phyloP scores from a whole-genome alignment of 2,797 vertebrate genomes.

The Sebastes umbrosus region DNA sequence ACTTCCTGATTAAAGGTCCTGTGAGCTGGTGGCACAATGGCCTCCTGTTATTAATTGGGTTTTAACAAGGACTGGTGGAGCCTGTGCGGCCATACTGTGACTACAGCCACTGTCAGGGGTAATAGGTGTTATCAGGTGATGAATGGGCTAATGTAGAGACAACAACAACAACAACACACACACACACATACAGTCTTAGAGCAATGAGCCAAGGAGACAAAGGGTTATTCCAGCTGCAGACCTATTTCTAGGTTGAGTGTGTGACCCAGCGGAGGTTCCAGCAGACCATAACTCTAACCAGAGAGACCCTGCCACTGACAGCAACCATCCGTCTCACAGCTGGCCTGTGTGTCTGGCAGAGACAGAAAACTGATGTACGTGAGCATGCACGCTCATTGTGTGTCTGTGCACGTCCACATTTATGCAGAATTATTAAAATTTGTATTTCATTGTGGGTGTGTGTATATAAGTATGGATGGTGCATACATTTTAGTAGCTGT shows the following conservation, averaged over 20 bases:
- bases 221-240: slow-evolving; percentile 60
- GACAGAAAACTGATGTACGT: slow-evolving; percentile 3
- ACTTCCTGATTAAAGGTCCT: slow-evolving; percentile 72
- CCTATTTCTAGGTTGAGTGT: slow-evolving; percentile 45
- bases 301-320: slow-evolving; percentile 50
- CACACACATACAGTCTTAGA: not conserved
- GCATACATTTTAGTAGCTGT: not conserved
- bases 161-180: slow-evolving; percentile 5
- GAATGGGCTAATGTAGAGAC: slow-evolving; percentile 59
- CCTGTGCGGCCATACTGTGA: slow-evolving; percentile 42
- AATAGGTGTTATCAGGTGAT: slow-evolving; percentile 72
- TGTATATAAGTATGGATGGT: not conserved
- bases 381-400: not conserved
- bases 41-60: slow-evolving; percentile 71
- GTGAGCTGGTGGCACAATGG: slow-evolving; percentile 53
- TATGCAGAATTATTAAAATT: slow-evolving; percentile 7
- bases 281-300: slow-evolving; percentile 66
- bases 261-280: slow-evolving; percentile 54
- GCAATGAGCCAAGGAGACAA: slow-evolving; percentile 48
- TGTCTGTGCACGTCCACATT: not conserved
- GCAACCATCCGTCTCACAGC: slow-evolving; percentile 60
- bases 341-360: slow-evolving; percentile 13
- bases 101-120: slow-evolving; percentile 54
- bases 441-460: not conserved
- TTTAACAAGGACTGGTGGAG: slow-evolving; percentile 63